Base-by-base conservation (phyloP, 2,888 invertebrate genomes). In the Conus canariensis region DNA sequence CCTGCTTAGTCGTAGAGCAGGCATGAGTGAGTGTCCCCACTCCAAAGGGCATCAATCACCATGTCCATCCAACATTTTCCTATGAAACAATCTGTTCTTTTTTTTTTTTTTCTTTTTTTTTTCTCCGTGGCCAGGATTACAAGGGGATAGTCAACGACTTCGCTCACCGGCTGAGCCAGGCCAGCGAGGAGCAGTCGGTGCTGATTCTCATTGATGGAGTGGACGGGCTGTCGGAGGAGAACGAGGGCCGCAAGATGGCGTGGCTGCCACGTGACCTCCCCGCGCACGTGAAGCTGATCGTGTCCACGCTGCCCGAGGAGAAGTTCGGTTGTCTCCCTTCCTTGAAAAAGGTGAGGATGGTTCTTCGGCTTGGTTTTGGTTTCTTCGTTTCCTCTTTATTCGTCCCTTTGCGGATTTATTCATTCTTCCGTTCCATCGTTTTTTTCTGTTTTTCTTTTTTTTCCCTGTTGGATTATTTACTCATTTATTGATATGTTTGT, bases 211-310 rank as follows among this genome's bases (percentile, higher is more conserved):
- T 98, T 93, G 98, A 98, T 95, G 98, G 98, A 0, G 97, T 98
- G 83, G 98, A 98, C 95, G 97, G 97, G 95, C 97, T 97, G 90
- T 93, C 94, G 94, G 95, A 94, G 88, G 95, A 95, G 25, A 93
- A 96, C 94, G 97, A 97, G 89, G 97, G 97, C 91, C 97, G 97
- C 30, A 97, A 97, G 91, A 97, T 98, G 74, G 97, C 97, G 92
- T 98, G 98, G 98, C 97, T 98, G 93, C 98, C 98, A 10, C 97
- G 97, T 89, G 97, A 97, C 87, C 96, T 98, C 92, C 98, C 98
- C 8, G 97, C 97, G 90, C 97, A 98, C 95, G 97, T 98, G 88
- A 98, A 98, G 96, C 96, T 98, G 94, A 97, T 98, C 56, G 92
- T 96, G 1, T 95, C 95, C 59, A 95, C 95, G 9, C 90, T 94